Conservation (phyloP, 53 echinoderm and acorn worm species). For the Hippasteria phrygiana region DNA sequence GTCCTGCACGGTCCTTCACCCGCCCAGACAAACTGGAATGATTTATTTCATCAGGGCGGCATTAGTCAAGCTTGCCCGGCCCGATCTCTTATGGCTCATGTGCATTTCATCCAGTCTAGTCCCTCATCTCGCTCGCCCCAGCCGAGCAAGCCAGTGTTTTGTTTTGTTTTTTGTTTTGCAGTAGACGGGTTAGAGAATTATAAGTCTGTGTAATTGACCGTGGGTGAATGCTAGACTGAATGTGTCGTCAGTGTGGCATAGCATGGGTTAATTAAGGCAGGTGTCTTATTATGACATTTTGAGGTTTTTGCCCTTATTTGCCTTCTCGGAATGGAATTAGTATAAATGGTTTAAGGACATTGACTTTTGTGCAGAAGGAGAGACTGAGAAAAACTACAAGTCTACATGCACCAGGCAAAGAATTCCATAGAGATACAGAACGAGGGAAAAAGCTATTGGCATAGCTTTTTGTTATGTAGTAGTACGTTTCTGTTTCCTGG, state of each 20-base stretch:
- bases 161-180: too few relatives aligned
- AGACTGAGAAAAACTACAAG: too few relatives aligned
- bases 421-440: too few relatives aligned
- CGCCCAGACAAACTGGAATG: slow-evolving; percentile 42
- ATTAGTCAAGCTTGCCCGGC: slow-evolving; percentile 37
- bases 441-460: too few relatives aligned
- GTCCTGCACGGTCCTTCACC: slow-evolving; percentile 62
- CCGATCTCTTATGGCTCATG: not conserved
- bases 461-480: too few relatives aligned
- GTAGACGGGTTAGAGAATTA: not conserved
- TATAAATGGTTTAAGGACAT: too few relatives aligned
- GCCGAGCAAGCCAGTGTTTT: not conserved
- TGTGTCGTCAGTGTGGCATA: not conserved
- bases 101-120: slow-evolving; percentile 28
- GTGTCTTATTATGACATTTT: slow-evolving; percentile 18
- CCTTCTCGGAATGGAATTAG: too few relatives aligned
- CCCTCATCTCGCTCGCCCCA: not conserved
- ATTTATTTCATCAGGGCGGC: slow-evolving; percentile 50
- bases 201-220: not conserved
- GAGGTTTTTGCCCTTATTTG: not conserved
- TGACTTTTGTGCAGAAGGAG: too few relatives aligned
- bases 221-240: not conserved
- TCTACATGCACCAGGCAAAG: too few relatives aligned
- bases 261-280: slow-evolving; percentile 29
- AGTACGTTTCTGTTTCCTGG: too few relatives aligned